Evolutionary conservation across 2,888 invertebrate species (phyloP), one percentile per base, ranked within the genome.

Genomic region (Mactromeris polynyma): DNA sequence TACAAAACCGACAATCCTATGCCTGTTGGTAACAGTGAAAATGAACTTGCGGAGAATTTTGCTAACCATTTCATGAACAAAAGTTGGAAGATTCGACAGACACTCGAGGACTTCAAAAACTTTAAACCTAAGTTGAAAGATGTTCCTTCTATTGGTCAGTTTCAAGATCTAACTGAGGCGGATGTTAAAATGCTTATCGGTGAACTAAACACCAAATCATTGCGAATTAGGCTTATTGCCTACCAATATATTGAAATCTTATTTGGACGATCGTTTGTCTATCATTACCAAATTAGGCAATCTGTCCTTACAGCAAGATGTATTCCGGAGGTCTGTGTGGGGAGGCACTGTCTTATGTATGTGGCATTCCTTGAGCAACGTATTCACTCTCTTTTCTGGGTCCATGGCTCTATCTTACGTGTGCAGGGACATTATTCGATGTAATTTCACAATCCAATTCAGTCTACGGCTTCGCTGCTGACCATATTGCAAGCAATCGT

Each of bases 361-460:
- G 3, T 4, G 85, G 85, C 3, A 85, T 85, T 36, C 46, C 38
- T 17, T 19, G 26, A 1, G 17, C n/a, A 19, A 81, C 88, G 42
- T 78, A 81, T 42, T 64, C n/a, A 33, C 79, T 79, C 21, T 11
- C 54, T 3, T 46, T 85, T 69, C 51, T 89, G 2, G 85, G 88
- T 38, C 88, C 85, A 4, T 88, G 88, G 81, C 64, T 88, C 3
- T 88, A 81, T 33, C 73, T 88, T 73, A 88, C 88, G 7, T 84
- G 85, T 77, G 81, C 82, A 19, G 88, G 84, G 21, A 87, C 77
- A 38, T 42, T 42, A 42, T n/a, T 42, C 6, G 6, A 9, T 42
- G 42, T 9, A 42, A 14, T 42, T 42, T 9, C 14, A 9, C 42
- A 42, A 42, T n/a, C n/a, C n/a, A n/a, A n/a, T n/a, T n/a, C n/a